Percentiles rank a stretch among this genome's conserved stretches.
Conservation (phyloP, 2,888 invertebrate species). For the Carcina quercana region DNA sequence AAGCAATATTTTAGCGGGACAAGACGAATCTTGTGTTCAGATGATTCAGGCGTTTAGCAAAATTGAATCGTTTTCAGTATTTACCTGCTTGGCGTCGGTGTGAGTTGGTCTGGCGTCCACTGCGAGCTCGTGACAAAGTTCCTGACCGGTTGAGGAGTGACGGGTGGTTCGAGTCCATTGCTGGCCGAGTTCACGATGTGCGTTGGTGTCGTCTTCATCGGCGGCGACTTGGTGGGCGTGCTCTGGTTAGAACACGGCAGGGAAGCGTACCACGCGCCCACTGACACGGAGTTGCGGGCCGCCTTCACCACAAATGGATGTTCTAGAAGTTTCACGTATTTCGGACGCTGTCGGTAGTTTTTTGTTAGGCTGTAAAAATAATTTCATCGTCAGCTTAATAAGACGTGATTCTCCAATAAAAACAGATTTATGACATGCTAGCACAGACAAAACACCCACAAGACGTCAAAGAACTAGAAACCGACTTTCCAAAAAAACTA, state of each 20-base stretch:
- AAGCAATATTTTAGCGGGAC: not conserved
- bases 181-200: conserved; percentile 2
- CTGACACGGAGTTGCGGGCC: conserved; percentile 79
- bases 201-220: conserved; percentile 7
- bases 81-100: conserved; percentile 53
- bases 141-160: conserved; percentile 52
- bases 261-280: conserved; percentile 88
- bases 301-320: conserved; percentile 91
- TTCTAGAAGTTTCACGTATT: conserved; percentile 92
- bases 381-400: too few species aligned
- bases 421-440: too few species aligned
- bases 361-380: conserved; percentile 85
- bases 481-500: too few species aligned
- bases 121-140: conserved; percentile 54
- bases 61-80: not conserved
- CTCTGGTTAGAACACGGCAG: conserved; percentile 56
- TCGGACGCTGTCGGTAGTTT: conserved; percentile 94
- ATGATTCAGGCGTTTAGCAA: not conserved
- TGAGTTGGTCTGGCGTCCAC: conserved; percentile 57
- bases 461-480: too few species aligned
- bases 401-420: too few species aligned
- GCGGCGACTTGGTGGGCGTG: conserved; percentile 17
- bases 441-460: too few species aligned
- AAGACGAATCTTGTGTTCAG: too few species aligned
- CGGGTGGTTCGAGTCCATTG: conserved; percentile 37